phyloP scores from a whole-genome alignment of 1,140 invertebrate genomes.

The Drosophila nebulosa region DNA sequence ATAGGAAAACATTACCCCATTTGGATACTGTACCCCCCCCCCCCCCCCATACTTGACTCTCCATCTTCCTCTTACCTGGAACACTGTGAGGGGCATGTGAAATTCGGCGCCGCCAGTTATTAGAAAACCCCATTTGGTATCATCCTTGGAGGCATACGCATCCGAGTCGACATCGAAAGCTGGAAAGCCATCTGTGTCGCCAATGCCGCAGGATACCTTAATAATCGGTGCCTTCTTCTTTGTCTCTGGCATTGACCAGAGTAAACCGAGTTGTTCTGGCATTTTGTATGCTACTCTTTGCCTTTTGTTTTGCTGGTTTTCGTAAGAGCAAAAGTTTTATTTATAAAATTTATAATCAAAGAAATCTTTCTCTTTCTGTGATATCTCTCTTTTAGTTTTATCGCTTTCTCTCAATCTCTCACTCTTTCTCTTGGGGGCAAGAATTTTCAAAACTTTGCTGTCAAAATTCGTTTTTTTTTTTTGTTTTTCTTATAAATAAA shows the following conservation, averaged over 20 bases:
- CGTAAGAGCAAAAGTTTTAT: constrained; percentile 51
- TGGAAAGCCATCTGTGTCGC: constrained; percentile 77
- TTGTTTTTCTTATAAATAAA: constrained; percentile 43
- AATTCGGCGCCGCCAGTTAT: constrained; percentile 92
- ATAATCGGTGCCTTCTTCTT: constrained; percentile 69
- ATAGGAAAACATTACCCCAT: constrained; percentile 1
- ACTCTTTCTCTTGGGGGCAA: constrained; percentile 11
- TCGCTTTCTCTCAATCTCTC: constrained; percentile 11
- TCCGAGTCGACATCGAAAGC: constrained; percentile 78
- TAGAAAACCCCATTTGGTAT: constrained; percentile 89
- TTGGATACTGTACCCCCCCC: neutral
- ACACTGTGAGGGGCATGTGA: constrained; percentile 88
- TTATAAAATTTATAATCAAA: constrained; percentile 44
- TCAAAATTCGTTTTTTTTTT: too few relatives aligned
- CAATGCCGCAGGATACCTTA: constrained; percentile 77
- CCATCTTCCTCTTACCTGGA: constrained; percentile 87
- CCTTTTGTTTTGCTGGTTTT: constrained; percentile 26
- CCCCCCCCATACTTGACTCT: too few relatives aligned
- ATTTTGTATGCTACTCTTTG: too few relatives aligned
- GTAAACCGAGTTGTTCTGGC: constrained; percentile 56
- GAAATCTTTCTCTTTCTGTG: constrained; percentile 26
- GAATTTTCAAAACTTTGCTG: constrained; percentile 21
- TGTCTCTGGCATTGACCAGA: constrained; percentile 59
- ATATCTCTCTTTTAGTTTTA: constrained; percentile 28
- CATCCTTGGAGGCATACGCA: constrained; percentile 66